Evolutionary conservation across 2,888 invertebrate genomes (phyloP).

Genomic region (Lasioglossum marginatum): DNA sequence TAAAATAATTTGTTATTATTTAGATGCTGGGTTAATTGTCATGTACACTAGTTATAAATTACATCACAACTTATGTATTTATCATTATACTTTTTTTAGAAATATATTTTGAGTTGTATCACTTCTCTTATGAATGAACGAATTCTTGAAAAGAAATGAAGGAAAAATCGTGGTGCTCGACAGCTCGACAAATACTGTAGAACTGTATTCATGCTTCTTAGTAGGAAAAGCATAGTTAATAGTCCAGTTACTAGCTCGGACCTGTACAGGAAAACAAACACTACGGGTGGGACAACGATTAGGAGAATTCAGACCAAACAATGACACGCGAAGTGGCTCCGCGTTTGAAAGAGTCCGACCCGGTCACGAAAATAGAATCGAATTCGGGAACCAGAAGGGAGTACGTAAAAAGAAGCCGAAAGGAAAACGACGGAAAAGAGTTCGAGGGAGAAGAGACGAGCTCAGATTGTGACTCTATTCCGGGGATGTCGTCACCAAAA

Average conservation of each 20-base stretch:
- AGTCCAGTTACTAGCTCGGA: background rate
- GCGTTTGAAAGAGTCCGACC: slow-evolving; percentile 3
- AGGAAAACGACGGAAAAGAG: slow-evolving; percentile 22
- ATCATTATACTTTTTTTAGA: too few species aligned
- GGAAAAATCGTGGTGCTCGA: too few species aligned
- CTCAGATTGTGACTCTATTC: slow-evolving; percentile 74
- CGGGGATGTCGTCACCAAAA: slow-evolving; percentile 82
- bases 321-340: background rate
- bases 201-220: background rate
- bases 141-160: too few species aligned
- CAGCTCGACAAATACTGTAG: too few species aligned
- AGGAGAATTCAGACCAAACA: background rate
- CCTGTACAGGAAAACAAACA: background rate
- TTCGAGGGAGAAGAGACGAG: slow-evolving; percentile 2
- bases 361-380: slow-evolving; percentile 42
- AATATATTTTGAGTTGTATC: too few species aligned
- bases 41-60: too few species aligned
- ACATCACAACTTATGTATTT: too few species aligned
- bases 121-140: too few species aligned
- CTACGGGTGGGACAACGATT: background rate
- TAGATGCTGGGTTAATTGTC: too few species aligned
- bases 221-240: background rate
- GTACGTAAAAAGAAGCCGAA: slow-evolving; percentile 9
- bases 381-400: slow-evolving; percentile 9
- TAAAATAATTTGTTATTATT: too few species aligned